phyloP scores from a whole-genome alignment of 2,888 invertebrate genomes.

The Philonicus albiceps region DNA sequence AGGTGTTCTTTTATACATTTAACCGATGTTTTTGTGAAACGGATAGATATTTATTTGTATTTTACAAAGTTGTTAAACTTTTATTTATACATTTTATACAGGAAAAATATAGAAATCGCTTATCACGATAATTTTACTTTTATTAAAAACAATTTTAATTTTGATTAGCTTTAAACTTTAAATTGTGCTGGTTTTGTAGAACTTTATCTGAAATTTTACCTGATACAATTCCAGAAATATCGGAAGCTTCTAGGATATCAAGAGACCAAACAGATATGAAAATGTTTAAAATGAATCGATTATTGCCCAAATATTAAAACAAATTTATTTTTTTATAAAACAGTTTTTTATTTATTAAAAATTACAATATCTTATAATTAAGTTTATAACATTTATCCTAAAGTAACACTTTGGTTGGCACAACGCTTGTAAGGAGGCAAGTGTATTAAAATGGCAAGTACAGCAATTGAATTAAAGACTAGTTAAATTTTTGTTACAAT shows the following conservation, averaged over 20 bases:
- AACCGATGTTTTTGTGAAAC: background rate
- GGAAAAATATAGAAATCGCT: background rate
- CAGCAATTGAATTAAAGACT: background rate
- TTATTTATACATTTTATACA: background rate
- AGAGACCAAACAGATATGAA: no score
- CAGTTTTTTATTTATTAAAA: background rate
- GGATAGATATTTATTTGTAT: background rate
- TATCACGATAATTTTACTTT: background rate
- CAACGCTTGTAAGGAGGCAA: background rate
- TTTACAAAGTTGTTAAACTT: background rate
- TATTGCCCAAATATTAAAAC: background rate
- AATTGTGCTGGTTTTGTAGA: background rate
- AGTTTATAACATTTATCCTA: background rate
- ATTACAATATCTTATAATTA: background rate
- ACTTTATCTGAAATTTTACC: background rate
- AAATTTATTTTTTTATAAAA: background rate
- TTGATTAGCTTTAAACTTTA: background rate
- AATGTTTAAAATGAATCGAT: no score
- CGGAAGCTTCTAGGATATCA: no score
- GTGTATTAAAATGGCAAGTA: constrained; percentile 1
- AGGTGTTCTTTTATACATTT: background rate
- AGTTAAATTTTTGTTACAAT: background rate
- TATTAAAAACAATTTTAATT: background rate
- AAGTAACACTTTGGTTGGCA: constrained; percentile 9
- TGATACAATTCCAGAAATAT: no score